Evolutionary conservation across 2,113 vertebrate species (phyloP).

Genomic region (Lucifuga dentata): DNA sequence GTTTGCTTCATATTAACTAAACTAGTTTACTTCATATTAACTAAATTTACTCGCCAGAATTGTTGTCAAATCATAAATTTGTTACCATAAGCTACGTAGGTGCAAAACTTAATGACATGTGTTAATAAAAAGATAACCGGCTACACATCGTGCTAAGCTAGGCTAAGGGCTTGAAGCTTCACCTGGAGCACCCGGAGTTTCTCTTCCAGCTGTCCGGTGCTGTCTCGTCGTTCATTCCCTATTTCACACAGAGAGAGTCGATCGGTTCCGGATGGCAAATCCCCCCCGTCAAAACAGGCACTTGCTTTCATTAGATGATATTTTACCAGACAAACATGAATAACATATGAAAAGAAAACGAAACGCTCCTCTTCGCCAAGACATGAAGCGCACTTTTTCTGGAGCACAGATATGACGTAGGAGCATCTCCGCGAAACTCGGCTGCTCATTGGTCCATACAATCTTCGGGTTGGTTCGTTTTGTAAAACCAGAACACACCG

Average conservation of each 20-base stretch:
- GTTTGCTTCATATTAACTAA: no score
- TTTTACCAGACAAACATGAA: constrained; percentile 34
- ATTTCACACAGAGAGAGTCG: constrained; percentile 77
- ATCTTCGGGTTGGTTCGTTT: neutral
- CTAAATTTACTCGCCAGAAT: no score
- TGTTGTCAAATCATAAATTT: no score
- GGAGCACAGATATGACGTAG: constrained; percentile 59
- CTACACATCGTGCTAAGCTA: constrained; percentile 32
- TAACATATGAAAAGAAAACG: constrained; percentile 3
- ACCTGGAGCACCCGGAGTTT: constrained; percentile 88
- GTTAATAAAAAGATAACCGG: neutral
- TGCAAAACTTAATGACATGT: no score
- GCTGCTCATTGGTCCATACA: constrained; percentile 37
- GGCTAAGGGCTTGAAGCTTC: constrained; percentile 44
- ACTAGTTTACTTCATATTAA: no score
- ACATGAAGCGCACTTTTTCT: neutral
- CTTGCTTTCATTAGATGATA: constrained; percentile 74
- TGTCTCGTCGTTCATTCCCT: constrained; percentile 88
- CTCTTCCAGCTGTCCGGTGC: constrained; percentile 84
- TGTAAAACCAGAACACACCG: neutral
- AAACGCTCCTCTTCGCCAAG: constrained; percentile 33
- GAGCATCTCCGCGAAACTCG: neutral
- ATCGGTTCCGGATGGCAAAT: constrained; percentile 74
- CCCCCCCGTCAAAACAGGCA: constrained; percentile 72
- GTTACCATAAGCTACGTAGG: no score